Base-by-base conservation (phyloP, 2,888 invertebrate genomes). In the Phoenoteleia sp. region DNA sequence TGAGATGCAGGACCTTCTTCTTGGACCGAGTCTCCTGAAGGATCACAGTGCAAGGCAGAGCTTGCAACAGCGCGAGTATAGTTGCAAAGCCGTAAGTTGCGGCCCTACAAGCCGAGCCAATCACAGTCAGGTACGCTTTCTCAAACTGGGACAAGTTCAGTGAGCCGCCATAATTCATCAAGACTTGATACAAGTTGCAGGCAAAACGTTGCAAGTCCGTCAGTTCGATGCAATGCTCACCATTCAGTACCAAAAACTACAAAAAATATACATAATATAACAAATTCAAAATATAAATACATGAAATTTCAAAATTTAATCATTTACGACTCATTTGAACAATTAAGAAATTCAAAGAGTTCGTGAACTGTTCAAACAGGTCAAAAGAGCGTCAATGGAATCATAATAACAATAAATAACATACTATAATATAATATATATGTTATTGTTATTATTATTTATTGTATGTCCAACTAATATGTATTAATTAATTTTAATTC, bases 31-130 rank as follows among this genome's bases (percentile, higher is more conserved):
- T 91, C 4, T 93, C 92, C 86, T 93, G 92, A n/a, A 94, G 87
- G n/a, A 92, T 90, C 3, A 95, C 94, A 1, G 95, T 94, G 83
- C 95, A 95, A 7, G 95, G 94, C 15, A 96, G 92, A 6, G 95
- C 94, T 86, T 94, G 94, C 6, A 96, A 92, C 54, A 96, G 91
- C 2, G 95, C 93, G n/a, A 91, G 89, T 1, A 95, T 80, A 9
- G 94, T 95, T 3, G 95, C 93, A 87, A 93, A 95, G 0, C 95
- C 95, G n/a, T n/a, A 89, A 94, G 95, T 21, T 94, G 92, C 0
- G 94, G 95, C 94, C 75, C 94, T 94, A 36, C 95, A 94, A 27
- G 94, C 91, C 19, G 94, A 92, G 3, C 95, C 95, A 66, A 90
- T 94, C 39, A 93, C 88, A 25, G 92, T 91, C n/a, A 93, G 84